A percentile compares a stretch with the other conserved stretches of the same genome.
Evolutionary conservation across 2,888 invertebrate genomes (phyloP).

Genomic region (Platycheirus albimanus): DNA sequence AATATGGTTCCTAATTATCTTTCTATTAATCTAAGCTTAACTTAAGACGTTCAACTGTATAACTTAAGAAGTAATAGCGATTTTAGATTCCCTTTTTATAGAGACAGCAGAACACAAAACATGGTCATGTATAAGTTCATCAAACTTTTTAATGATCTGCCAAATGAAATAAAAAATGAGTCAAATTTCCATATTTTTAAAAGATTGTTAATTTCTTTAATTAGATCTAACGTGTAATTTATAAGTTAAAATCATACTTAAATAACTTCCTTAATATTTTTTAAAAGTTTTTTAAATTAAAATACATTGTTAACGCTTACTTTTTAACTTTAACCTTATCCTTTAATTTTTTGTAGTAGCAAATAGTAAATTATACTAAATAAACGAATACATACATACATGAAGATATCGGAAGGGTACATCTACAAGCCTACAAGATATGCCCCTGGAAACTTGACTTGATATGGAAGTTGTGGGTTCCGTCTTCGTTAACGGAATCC

Average conservation of each 20-base stretch:
- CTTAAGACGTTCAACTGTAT: too few species aligned
- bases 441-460: too few species aligned
- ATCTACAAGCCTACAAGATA: too few species aligned
- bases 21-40: too few species aligned
- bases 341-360: not conserved
- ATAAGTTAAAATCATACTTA: not conserved
- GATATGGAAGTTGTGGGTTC: too few species aligned
- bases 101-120: conserved; percentile 1
- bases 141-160: conserved; percentile 5
- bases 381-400: not conserved
- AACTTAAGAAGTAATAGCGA: not conserved
- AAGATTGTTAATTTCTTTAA: not conserved
- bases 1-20: not conserved
- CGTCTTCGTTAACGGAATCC: too few species aligned
- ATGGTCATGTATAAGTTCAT: conserved; percentile 5
- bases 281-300: too few species aligned
- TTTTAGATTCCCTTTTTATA: not conserved
- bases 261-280: too few species aligned
- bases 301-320: too few species aligned
- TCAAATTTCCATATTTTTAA: not conserved
- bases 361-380: conserved; percentile 2
- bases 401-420: too few species aligned
- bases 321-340: not conserved
- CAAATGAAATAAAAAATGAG: not conserved
- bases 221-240: not conserved